A percentile compares a stretch with the other conserved stretches of the same genome.
These are phyloP conservation scores for Percopsis transmontana DNA, from an alignment of 2,113 vertebrate species.

Conservation along the genomic window DNA sequence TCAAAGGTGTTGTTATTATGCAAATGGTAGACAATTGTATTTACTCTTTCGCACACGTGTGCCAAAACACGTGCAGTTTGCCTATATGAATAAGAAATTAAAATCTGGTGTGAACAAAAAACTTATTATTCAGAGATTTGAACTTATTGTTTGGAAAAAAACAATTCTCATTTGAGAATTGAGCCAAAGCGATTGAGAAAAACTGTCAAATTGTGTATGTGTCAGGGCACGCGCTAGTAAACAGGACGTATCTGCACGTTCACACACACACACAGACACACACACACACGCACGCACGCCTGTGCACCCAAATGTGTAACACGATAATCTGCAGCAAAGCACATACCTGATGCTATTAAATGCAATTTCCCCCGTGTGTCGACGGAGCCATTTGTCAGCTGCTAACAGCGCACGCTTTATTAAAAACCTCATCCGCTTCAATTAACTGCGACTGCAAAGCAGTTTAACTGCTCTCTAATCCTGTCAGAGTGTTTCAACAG, in stretches of 20 bases:
- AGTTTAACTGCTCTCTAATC: conserved; percentile 80
- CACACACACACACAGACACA: not conserved
- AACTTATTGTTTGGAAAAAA: too few species aligned
- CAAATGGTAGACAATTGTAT: too few species aligned
- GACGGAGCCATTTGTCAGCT: conserved; percentile 80
- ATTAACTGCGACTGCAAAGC: conserved; percentile 79
- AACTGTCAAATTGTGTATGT: conserved; percentile 29
- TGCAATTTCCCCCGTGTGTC: conserved; percentile 79
- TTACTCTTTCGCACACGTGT: too few species aligned
- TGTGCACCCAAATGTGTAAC: conserved; percentile 72
- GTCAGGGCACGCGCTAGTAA: too few species aligned
- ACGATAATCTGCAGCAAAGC: conserved; percentile 77
- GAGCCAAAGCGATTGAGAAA: too few species aligned
- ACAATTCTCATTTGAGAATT: too few species aligned
- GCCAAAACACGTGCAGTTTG: too few species aligned
- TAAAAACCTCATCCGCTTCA: conserved; percentile 83
- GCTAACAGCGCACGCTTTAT: conserved; percentile 81
- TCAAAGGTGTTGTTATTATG: too few species aligned
- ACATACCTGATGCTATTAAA: conserved; percentile 82
- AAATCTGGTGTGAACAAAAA: too few species aligned
- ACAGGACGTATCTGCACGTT: conserved; percentile 14
- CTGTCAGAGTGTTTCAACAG: conserved; percentile 79
- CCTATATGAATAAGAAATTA: too few species aligned
- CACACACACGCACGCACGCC: conserved; percentile 21
- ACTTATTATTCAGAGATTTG: too few species aligned